Evolutionary conservation across 2,797 vertebrate genomes (phyloP), one percentile per base, ranked within the genome.

Genomic region (Odontamblyopus lacepedii): DNA sequence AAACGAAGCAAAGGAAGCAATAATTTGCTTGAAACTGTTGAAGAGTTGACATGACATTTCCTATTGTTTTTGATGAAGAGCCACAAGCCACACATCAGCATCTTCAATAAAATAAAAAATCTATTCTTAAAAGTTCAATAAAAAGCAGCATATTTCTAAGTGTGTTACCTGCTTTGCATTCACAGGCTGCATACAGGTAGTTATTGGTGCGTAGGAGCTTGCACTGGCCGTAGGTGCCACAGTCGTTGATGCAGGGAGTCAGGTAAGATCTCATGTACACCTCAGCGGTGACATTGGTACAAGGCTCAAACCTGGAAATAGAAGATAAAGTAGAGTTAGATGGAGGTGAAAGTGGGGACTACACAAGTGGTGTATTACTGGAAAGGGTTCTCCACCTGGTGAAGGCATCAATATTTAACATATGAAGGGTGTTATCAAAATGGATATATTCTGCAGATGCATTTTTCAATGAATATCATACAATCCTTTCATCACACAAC

Each of bases 131-230:
- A n/a, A 55, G 53, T 23, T 2, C 2, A n/a, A 55, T 55, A 23
- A 55, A 64, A 64, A 64, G 38, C 26, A 5, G 15, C 19, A 9
- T 18, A 3, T 18, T n/a, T 19, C 9, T 26, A 4, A 23, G 57
- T 72, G 38, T 11, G 2, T 81, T 82, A 99, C 98, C 98, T 81
- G 98, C 98, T 94, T 98, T 98, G 94, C 98, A 99, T 93, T 99
- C 97, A 80, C 98, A 99, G 44, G 97, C 97, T 0, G 98, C 97
- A 0, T 98, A 99, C 85, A 99, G 92, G 89, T 97, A 99, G 93
- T 98, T 99, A 92, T 98, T 98, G 73, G 97, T 98, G 81, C 98
- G 96, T 75, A 98, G 93, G 8, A 99, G 96, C 83, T 99, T 99
- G 95, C 98, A 99, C 91, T 99, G 97, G 53, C 98, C 98, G 0